phyloP scores from a whole-genome alignment of 2,888 invertebrate species.

The Nipponacmea schrenckii region DNA sequence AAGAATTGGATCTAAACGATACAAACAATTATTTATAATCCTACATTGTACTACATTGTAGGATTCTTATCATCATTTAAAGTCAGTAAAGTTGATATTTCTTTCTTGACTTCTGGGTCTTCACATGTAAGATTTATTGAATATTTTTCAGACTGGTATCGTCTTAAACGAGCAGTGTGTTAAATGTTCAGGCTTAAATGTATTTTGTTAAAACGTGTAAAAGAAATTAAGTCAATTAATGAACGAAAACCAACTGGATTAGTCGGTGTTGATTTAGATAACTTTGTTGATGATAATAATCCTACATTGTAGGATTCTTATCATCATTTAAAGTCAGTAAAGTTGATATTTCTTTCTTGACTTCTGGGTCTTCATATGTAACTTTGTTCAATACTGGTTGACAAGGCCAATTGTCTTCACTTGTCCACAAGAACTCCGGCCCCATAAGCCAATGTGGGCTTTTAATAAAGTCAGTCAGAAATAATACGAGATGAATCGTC shows the following conservation, averaged over 20 bases:
- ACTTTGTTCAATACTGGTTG: background rate
- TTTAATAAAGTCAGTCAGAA: background rate
- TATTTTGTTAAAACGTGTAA: background rate
- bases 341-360: conserved; percentile 9
- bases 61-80: background rate
- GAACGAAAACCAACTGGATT: background rate
- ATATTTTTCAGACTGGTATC: background rate
- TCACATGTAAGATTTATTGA: background rate
- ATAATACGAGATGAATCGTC: conserved; percentile 2
- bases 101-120: conserved; percentile 14
- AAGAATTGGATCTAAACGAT: background rate
- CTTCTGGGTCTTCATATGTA: conserved; percentile 8
- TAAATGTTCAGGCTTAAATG: background rate
- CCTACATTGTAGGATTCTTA: background rate
- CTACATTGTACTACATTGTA: too few relatives aligned
- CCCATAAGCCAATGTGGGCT: conserved; percentile 16
- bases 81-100: background rate
- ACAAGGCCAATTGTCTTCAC: conserved; percentile 3
- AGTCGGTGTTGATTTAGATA: background rate
- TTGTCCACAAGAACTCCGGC: conserved; percentile 19
- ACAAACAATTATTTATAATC: background rate
- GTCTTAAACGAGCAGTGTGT: background rate
- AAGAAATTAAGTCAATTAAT: background rate
- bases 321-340: background rate
- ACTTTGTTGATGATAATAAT: background rate